phyloP scores from a whole-genome alignment of 2,888 invertebrate genomes.

The Rutpela maculata region DNA sequence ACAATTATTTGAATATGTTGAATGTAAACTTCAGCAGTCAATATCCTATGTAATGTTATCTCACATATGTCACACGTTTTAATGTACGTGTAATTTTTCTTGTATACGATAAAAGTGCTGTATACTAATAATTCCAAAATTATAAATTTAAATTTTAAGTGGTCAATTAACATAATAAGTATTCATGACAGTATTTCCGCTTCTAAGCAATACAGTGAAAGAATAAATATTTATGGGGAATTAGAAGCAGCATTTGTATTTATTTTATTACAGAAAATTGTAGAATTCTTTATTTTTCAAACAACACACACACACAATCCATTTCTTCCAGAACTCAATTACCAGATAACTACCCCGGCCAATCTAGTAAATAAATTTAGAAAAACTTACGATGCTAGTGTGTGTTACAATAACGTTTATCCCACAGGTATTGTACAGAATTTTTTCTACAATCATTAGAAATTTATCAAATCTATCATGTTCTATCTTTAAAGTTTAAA shows the following conservation, averaged over 20 bases:
- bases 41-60: slow-evolving; percentile 4
- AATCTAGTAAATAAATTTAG: no score
- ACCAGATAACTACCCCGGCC: no score
- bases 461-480: no score
- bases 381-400: no score
- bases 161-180: background rate
- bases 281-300: no score
- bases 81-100: background rate
- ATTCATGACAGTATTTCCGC: slow-evolving; percentile 2
- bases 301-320: no score
- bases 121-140: slow-evolving; percentile 2
- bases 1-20: background rate
- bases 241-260: background rate
- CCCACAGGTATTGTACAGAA: no score
- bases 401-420: no score
- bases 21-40: background rate
- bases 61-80: background rate
- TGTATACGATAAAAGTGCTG: background rate
- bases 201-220: background rate
- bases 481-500: no score
- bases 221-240: background rate
- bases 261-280: background rate
- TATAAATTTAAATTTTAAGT: slow-evolving; percentile 7
- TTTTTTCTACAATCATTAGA: no score
- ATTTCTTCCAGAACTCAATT: no score